Evolutionary conservation across 2,113 vertebrate species (phyloP).

Genomic region (Burhinus bistriatus): DNA sequence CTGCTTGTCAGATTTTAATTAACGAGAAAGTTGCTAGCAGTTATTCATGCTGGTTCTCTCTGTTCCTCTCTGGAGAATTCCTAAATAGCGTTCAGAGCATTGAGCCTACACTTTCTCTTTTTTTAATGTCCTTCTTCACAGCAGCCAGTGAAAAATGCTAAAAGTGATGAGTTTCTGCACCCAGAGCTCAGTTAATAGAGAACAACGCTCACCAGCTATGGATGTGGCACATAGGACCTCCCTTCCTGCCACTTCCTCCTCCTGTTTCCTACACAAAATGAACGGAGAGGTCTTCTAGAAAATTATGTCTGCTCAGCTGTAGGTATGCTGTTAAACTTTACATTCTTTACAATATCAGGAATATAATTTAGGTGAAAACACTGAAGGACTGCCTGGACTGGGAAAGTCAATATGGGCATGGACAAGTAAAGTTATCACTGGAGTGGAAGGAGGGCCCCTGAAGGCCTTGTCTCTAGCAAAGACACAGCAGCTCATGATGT

Average conservation of each 20-base stretch:
- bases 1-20: constrained; percentile 75
- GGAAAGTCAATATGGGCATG: neutral
- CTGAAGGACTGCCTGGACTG: neutral
- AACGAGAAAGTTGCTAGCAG: constrained; percentile 67
- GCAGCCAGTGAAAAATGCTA: constrained; percentile 1
- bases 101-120: constrained; percentile 19
- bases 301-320: neutral
- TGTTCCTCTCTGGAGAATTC: constrained; percentile 63
- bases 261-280: neutral
- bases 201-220: neutral
- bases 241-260: neutral
- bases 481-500: neutral
- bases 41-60: constrained; percentile 64
- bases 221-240: neutral
- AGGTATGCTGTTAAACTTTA: neutral
- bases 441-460: neutral
- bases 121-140: constrained; percentile 13
- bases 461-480: neutral
- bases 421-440: neutral
- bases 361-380: neutral
- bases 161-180: neutral
- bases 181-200: neutral
- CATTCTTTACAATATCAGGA: neutral
- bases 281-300: neutral
- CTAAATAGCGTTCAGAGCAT: constrained; percentile 24